Evolutionary conservation across 2,888 invertebrate genomes (phyloP).

Genomic region (Microctonus brassicae): DNA sequence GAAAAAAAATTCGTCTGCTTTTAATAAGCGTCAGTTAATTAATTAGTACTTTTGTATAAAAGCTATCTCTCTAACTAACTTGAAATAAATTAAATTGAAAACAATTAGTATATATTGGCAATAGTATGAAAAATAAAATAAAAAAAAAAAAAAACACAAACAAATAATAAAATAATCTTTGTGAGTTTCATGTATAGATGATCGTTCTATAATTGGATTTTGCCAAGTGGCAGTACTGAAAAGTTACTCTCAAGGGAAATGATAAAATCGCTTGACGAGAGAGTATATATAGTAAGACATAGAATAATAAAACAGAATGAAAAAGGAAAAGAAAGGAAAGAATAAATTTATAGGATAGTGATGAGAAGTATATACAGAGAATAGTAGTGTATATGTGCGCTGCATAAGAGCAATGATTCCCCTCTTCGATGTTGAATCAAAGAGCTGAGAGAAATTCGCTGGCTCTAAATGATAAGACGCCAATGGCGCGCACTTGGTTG

Average conservation of each 20-base stretch:
- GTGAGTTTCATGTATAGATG: constrained; percentile 14
- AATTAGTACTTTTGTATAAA: too few species aligned
- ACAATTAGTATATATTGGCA: background rate
- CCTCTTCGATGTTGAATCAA: constrained; percentile 5
- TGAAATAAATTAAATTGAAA: background rate
- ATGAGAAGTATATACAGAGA: background rate
- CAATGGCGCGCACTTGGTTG: background rate
- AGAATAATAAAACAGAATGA: background rate
- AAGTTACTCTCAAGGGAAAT: background rate
- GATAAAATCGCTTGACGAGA: background rate
- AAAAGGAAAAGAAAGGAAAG: background rate
- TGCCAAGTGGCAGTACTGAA: constrained; percentile 1
- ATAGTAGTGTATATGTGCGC: background rate
- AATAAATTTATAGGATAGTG: too few species aligned
- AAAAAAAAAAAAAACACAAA: constrained; percentile 1
- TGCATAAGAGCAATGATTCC: background rate
- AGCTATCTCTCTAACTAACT: too few species aligned
- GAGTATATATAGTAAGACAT: background rate
- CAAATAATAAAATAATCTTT: constrained; percentile 19
- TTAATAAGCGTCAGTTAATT: too few species aligned
- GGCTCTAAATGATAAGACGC: constrained; percentile 32
- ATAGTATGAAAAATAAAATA: background rate
- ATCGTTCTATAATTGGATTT: constrained; percentile 34
- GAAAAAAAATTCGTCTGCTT: too few species aligned
- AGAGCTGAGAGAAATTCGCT: constrained; percentile 20